Base-by-base conservation (phyloP, 2,113 vertebrate genomes). In the Tautogolabrus adspersus region DNA sequence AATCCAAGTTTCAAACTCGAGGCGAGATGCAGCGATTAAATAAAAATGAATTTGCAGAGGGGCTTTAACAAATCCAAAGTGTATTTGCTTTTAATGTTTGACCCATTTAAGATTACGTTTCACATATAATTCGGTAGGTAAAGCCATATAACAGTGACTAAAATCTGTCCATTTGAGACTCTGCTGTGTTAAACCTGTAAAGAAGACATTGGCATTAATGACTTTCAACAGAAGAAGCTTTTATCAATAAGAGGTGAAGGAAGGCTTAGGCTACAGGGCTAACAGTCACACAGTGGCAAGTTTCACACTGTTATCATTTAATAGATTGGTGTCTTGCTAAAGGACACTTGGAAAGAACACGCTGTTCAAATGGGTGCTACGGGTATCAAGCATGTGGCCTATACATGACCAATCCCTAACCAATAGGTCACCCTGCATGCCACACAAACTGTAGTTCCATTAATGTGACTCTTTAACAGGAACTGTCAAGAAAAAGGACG, bases 351-450 rank as follows among this genome's bases (percentile, higher is more conserved):
- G n/a, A n/a, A n/a, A n/a, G n/a, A n/a, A n/a, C n/a, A n/a, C 16
- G 44, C 55, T 9, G 10, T 49, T 75, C 12, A 71, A 22, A 26
- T 38, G 54, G 54, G 34, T 16, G 66, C 38, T 47, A 30, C 5
- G 2, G 68, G 23, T n/a, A 10, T 73, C 16, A 8, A 42, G 72
- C 64, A 76, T 49, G 79, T 82, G 57, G 49, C 64, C 62, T 57
- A 37, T 71, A 16, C 59, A 40, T 52, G 52, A 30, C 22, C 8
- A 58, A 34, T 46, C 54, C 18, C 13, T 1, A 77, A 66, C 30
- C 6, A 70, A 46, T 57, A 21, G 21, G 57, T 58, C 47, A 40
- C 63, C 42, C 58, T 64, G 42, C 6, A 34, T 34, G 71, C 54
- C 52, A 38, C 58, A 60, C 44, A 38, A 15, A 12, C n/a, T 72